Evolutionary conservation across 2,888 invertebrate genomes (phyloP).

Genomic region (Oligia fasciuncula): DNA sequence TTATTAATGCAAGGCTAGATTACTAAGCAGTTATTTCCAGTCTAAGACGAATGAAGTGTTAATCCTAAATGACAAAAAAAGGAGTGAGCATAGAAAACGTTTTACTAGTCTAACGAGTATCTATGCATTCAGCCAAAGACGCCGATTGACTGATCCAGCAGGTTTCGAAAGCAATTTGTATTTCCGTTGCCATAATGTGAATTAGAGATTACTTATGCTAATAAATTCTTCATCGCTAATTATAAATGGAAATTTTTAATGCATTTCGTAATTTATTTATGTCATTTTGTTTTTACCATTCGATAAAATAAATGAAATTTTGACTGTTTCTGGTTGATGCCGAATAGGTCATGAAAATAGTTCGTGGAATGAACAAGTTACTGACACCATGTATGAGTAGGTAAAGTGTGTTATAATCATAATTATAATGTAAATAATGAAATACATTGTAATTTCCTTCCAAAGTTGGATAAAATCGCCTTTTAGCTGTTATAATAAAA

Average conservation of each 20-base stretch:
- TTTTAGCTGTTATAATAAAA: conserved; percentile 25
- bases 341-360: not conserved
- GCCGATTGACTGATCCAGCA: conserved; percentile 55
- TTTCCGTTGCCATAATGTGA: conserved; percentile 52
- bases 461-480: conserved; percentile 10
- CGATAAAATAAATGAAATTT: conserved; percentile 1
- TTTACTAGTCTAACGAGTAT: conserved; percentile 35
- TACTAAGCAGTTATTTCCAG: conserved; percentile 23
- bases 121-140: conserved; percentile 27
- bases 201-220: conserved; percentile 32
- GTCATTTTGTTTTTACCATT: conserved; percentile 4
- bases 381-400: no score
- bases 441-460: conserved; percentile 16
- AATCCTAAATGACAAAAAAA: conserved; percentile 39
- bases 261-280: conserved; percentile 36
- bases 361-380: not conserved
- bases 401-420: not conserved
- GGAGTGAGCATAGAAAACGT: conserved; percentile 34
- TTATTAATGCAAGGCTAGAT: conserved; percentile 26
- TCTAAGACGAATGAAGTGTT: conserved; percentile 3
- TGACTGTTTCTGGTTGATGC: not conserved
- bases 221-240: conserved; percentile 57
- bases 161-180: conserved; percentile 63
- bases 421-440: not conserved
- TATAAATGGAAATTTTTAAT: conserved; percentile 28